Evolutionary conservation across 64 coral and sea anemone genomes (phyloP).

Genomic region (Pocillopora verrucosa): DNA sequence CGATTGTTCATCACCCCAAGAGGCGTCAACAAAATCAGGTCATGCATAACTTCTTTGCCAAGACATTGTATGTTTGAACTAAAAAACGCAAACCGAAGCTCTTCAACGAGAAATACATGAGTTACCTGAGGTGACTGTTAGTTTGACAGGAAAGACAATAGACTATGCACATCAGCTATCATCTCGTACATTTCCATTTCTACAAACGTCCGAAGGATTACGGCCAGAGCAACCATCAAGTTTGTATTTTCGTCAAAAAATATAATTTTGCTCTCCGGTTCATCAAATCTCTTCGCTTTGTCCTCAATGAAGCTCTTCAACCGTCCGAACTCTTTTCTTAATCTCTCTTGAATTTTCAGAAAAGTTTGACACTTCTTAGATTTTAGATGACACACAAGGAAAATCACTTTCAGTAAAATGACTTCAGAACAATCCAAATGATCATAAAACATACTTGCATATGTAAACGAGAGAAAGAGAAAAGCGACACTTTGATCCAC

Average conservation of each 20-base stretch:
- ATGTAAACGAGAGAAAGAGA: background rate
- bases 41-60: background rate
- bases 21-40: background rate
- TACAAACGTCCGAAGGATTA: background rate
- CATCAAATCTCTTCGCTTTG: background rate
- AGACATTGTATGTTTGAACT: background rate
- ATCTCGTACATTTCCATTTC: background rate
- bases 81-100: background rate
- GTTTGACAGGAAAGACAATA: background rate
- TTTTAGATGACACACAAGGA: background rate
- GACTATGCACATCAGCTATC: background rate
- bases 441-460: background rate
- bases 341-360: background rate
- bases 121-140: background rate
- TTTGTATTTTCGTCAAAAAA: background rate
- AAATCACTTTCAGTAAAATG: background rate
- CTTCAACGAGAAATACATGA: background rate
- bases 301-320: background rate
- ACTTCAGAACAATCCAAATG: background rate
- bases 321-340: background rate
- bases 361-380: background rate
- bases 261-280: background rate
- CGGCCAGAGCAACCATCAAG: background rate
- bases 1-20: background rate
- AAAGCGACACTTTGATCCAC: background rate